Conservation (phyloP, 1,140 invertebrate genomes). For the Drosophila chauvacae region DNA sequence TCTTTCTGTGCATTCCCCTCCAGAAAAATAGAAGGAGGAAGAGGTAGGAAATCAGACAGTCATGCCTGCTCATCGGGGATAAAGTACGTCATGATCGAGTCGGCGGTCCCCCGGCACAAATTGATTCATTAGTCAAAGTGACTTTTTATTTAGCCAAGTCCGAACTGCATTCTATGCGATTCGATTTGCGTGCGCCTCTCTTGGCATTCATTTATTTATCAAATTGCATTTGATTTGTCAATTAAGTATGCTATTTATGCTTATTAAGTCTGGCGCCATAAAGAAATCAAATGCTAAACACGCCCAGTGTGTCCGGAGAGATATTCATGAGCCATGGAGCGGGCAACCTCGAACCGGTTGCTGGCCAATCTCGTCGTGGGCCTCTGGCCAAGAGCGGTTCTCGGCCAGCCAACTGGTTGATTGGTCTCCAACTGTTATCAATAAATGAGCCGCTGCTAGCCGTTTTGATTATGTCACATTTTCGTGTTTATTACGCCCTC, state of each 20-base stretch:
- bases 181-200: conserved; percentile 34
- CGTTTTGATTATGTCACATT: conserved; percentile 75
- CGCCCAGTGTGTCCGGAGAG: conserved; percentile 51
- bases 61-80: conserved; percentile 45
- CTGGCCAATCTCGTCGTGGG: conserved; percentile 35
- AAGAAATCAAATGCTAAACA: conserved; percentile 59
- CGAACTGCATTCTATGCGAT: conserved; percentile 40
- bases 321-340: conserved; percentile 13
- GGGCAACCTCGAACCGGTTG: conserved; percentile 24
- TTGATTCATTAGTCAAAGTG: conserved; percentile 83
- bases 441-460: conserved; percentile 66
- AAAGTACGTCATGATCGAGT: conserved; percentile 64
- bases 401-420: conserved; percentile 43
- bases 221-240: conserved; percentile 81
- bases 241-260: conserved; percentile 79
- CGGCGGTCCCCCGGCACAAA: conserved; percentile 59
- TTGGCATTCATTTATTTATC: conserved; percentile 67
- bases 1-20: not conserved
- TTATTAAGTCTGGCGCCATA: conserved; percentile 62
- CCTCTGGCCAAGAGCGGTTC: conserved; percentile 17
- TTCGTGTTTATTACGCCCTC: conserved; percentile 55
- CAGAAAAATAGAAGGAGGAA: not conserved
- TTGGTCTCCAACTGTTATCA: conserved; percentile 72
- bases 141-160: conserved; percentile 69
- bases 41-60: conserved; percentile 38